These are phyloP conservation scores for Cyrtorhinus lividipennis DNA, from an alignment of 1,140 invertebrate genomes.

Conservation along the genomic window DNA sequence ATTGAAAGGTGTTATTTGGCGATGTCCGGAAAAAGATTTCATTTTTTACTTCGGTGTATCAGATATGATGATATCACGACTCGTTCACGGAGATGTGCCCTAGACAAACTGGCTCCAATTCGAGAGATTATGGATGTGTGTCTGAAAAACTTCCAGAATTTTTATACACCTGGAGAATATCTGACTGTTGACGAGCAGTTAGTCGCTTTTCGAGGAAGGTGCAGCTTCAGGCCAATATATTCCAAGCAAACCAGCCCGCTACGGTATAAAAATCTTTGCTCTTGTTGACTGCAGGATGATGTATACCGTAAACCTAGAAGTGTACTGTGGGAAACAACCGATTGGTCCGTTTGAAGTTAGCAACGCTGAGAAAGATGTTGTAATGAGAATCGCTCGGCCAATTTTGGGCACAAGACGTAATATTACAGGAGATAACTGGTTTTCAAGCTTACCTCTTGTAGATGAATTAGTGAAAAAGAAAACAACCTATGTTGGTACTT, in stretches of 20 bases:
- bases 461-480: constrained; percentile 26
- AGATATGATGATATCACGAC: constrained; percentile 28
- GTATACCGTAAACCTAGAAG: constrained; percentile 29
- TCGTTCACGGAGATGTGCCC: constrained; percentile 22
- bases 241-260: constrained; percentile 29
- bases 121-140: constrained; percentile 29
- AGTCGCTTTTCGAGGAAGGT: constrained; percentile 29
- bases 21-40: constrained; percentile 26
- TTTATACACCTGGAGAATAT: constrained; percentile 26
- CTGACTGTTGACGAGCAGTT: constrained; percentile 33
- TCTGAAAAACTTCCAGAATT: constrained; percentile 28
- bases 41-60: constrained; percentile 25
- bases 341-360: constrained; percentile 26
- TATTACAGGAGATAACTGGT: constrained; percentile 27
- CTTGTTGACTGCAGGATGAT: constrained; percentile 21
- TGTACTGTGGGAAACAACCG: constrained; percentile 29
- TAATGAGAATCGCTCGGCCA: constrained; percentile 22
- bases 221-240: constrained; percentile 32
- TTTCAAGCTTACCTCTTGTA: constrained; percentile 15
- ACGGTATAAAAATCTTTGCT: constrained; percentile 29
- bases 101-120: constrained; percentile 29
- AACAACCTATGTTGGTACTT: constrained; percentile 26
- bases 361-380: constrained; percentile 26
- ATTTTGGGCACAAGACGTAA: constrained; percentile 24
- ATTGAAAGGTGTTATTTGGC: too few species aligned